Base-by-base conservation (phyloP, 2,888 invertebrate species). In the Drosophila robusta region DNA sequence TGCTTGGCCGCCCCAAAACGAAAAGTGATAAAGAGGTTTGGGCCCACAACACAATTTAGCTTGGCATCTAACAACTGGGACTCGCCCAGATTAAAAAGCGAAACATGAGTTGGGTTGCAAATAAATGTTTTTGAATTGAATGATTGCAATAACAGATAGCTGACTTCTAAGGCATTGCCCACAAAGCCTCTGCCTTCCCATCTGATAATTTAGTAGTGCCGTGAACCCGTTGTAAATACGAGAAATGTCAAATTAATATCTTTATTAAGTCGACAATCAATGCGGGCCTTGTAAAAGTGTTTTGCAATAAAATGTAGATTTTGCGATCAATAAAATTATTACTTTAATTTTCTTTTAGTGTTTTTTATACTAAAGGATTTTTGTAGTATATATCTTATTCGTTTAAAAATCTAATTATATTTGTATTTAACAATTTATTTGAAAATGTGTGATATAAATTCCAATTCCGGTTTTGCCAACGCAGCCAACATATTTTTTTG, bases 21-120 rank as follows among this genome's bases (percentile, higher is more conserved):
- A 58, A 65, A 65, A 63, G 76, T 64, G 65, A 79, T 71, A 82
- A 79, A 68, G 60, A 55, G 61, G 54, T 38, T 39, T 32, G 29
- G 57, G 52, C 42, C 44, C 29, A 70, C 70, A 76, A 70, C 39
- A 44, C 39, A 51, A 70, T 57, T 66, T 60, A 49, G 41, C 24
- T 63, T 75, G 54, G 24, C 47, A 36, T 44, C 39, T 29, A 47
- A 34, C 69, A 70, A 70, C 73, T 78, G 60, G 61, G 69, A 63
- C 57, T 56, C 41, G 56, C 18, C 29, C 58, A 75, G 63, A 61
- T 58, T 65, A 55, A 75, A 66, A 75, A 55, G 50, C 63, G n/a
- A 54, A 73, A 68, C 63, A 60, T 60, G 69, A 78, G 55, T 63
- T 61, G 58, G 78, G 63, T 68, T 57, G 16, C 7, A 26, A 26